phyloP scores from a whole-genome alignment of 2,888 invertebrate species.

The Helicoverpa assulta region DNA sequence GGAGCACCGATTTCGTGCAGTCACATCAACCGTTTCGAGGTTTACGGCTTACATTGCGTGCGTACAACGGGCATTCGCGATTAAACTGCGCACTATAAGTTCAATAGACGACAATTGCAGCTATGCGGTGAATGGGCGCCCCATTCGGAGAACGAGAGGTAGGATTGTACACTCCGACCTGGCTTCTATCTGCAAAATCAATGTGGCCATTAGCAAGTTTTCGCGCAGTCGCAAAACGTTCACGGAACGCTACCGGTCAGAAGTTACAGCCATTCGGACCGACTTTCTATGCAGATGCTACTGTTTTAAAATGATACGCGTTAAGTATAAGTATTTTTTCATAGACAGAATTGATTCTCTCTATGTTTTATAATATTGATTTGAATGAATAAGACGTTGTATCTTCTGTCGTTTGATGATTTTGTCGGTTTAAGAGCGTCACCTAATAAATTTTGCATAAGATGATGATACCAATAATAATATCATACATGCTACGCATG shows the following conservation, averaged over 20 bases:
- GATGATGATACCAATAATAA: constrained; percentile 59
- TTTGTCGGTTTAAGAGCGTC: constrained; percentile 40
- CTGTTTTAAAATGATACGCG: constrained; percentile 50
- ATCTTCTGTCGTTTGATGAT: constrained; percentile 20
- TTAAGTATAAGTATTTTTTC: constrained; percentile 16
- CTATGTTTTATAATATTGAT: constrained; percentile 14
- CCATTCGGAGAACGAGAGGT: constrained; percentile 76
- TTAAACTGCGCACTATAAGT: constrained; percentile 55
- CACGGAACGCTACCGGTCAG: constrained; percentile 82
- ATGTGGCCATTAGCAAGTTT: constrained; percentile 90
- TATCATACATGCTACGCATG: constrained; percentile 64
- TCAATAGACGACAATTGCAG: constrained; percentile 69
- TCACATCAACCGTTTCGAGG: constrained; percentile 57
- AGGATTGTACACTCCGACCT: constrained; percentile 87
- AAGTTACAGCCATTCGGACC: constrained; percentile 71
- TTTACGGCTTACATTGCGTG: constrained; percentile 73
- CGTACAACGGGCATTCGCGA: constrained; percentile 50
- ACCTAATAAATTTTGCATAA: constrained; percentile 52
- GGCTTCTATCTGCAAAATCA: constrained; percentile 90
- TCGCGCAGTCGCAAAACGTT: constrained; percentile 89
- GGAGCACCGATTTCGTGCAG: constrained; percentile 55
- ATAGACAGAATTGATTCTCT: not conserved
- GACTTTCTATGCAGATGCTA: constrained; percentile 72
- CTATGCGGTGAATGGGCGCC: constrained; percentile 65
- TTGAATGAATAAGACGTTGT: constrained; percentile 15